Evolutionary conservation across 2,888 invertebrate genomes (phyloP), one percentile per base, ranked within the genome.

Genomic region (Rambutsinella grinnellia): DNA sequence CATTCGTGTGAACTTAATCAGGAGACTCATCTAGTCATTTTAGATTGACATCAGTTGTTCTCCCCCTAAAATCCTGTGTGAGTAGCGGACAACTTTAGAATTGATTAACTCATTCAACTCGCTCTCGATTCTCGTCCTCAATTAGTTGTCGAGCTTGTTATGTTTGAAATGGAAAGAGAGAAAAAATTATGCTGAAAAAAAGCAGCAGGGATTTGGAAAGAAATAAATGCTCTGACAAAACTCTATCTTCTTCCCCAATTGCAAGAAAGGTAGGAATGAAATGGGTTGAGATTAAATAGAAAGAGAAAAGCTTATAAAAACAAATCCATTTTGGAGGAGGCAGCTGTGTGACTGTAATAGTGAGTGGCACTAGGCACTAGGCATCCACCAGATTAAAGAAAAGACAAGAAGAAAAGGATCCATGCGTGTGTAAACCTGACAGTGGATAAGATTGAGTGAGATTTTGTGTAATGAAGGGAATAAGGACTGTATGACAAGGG

Each of bases 361-460:
- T 36, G 36, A 36, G 6, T 36, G 36, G 36, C 36, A 36, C 36
- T 36, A 36, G n/a, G n/a, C n/a, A n/a, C n/a, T n/a, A 36, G 36
- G 36, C 36, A 36, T 5, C 36, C 13, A 36, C 5, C 36, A 36
- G 36, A 36, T 36, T 36, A 36, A 36, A 36, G 57, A 28, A 57
- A 57, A 57, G 17, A 28, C n/a, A 57, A 57, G 27, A 26, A 28
- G 28, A 36, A 36, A 36, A 36, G 36, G 36, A 36, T 36, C 36
- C 13, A 36, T 36, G 36, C 36, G 13, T 36, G 36, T 36, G 36
- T 13, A 24, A 24, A 23, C 51, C 51, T 61, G 61, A 69, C 60
- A 69, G 58, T 58, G 69, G 49, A 53, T 53, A 61, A 61, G 69
- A 60, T 69, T 61, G 69, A 69, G 26, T 54, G 36, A 69, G 69